Percentiles rank a stretch among this genome's conserved stretches.
Evolutionary conservation across 2,888 invertebrate species (phyloP).

Genomic region (Eulithis prunata): DNA sequence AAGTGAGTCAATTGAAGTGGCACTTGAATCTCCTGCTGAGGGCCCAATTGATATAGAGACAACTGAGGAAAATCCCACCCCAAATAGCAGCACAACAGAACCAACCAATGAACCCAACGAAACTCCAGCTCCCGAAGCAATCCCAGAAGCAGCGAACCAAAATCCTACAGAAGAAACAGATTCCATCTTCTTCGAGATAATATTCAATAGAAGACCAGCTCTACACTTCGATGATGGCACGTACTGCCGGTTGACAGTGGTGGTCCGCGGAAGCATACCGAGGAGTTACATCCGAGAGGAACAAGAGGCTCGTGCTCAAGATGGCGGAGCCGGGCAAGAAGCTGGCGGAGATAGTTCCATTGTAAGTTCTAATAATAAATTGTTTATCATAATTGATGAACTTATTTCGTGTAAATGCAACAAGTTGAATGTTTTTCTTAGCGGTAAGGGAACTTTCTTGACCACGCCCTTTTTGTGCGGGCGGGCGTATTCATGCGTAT

Average conservation of each 20-base stretch:
- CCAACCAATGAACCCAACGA: no score
- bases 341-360: conserved; percentile 29
- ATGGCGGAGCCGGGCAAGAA: conserved; percentile 16
- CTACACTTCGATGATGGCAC: not conserved
- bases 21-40: no score
- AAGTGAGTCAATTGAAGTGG: no score
- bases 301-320: not conserved
- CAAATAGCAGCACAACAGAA: no score
- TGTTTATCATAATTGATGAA: not conserved
- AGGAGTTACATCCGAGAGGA: not conserved
- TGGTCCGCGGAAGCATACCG: not conserved
- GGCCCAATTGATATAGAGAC: no score
- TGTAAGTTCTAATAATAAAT: conserved; percentile 27
- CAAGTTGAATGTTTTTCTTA: conserved; percentile 4
- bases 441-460: not conserved
- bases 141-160: not conserved
- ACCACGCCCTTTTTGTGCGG: conserved; percentile 2
- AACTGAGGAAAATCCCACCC: no score
- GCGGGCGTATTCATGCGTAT: conserved; percentile 4
- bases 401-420: not conserved
- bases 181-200: not conserved
- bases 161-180: not conserved
- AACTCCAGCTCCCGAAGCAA: no score
- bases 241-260: not conserved
- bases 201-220: not conserved